A percentile compares a stretch with the other conserved stretches of the same genome.
These are phyloP conservation scores for Drepana falcataria DNA, from an alignment of 2,888 invertebrate genomes.

Conservation along the genomic window DNA sequence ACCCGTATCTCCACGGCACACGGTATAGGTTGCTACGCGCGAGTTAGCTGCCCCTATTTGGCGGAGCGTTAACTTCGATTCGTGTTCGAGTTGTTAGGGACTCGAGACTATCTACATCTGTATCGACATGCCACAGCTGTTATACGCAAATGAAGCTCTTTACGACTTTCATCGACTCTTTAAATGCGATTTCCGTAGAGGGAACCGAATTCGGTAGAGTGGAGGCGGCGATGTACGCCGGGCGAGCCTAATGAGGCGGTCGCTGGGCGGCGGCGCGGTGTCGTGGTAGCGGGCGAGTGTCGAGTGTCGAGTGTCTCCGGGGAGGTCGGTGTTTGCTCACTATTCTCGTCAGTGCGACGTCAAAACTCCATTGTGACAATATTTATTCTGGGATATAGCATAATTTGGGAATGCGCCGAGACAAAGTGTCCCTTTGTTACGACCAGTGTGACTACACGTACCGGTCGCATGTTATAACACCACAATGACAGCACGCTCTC, in stretches of 20 bases:
- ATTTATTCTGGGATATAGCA: constrained; percentile 27
- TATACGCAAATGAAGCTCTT: background rate
- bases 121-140: constrained; percentile 11
- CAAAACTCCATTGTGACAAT: constrained; percentile 32
- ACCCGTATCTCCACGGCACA: constrained; percentile 17
- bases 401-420: constrained; percentile 15
- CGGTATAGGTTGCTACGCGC: constrained; percentile 14
- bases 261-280: constrained; percentile 15
- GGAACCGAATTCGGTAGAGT: no score
- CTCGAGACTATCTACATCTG: constrained; percentile 31
- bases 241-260: background rate
- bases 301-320: constrained; percentile 35
- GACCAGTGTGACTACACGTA: background rate
- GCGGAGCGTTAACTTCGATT: constrained; percentile 43
- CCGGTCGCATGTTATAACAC: no score
- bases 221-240: constrained; percentile 9
- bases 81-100: constrained; percentile 53
- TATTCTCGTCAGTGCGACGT: constrained; percentile 18
- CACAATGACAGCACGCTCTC: no score
- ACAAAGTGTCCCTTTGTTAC: constrained; percentile 5
- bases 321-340: constrained; percentile 40
- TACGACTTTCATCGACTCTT: background rate
- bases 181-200: background rate
- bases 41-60: constrained; percentile 19
- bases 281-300: constrained; percentile 28